phyloP scores from a whole-genome alignment of 2,888 invertebrate genomes.

The Dyspetes luteomarginatus region DNA sequence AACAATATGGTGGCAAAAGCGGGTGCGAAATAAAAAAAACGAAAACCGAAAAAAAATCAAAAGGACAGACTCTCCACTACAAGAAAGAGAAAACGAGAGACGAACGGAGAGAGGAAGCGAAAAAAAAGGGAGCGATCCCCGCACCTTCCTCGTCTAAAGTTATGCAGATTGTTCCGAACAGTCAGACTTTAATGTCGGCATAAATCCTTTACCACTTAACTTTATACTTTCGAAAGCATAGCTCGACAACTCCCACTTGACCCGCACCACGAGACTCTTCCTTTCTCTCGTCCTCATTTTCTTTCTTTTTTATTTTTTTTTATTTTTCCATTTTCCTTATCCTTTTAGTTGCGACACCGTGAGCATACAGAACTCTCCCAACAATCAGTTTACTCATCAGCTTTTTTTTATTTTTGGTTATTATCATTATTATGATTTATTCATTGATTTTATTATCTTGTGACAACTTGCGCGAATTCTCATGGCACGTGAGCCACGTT shows the following conservation, averaged over 20 bases:
- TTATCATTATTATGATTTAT: slow-evolving; percentile 6
- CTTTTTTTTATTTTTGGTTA: slow-evolving; percentile 11
- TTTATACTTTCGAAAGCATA: slow-evolving; percentile 78
- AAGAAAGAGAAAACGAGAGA: slow-evolving; percentile 56
- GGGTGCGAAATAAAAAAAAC: slow-evolving; percentile 51
- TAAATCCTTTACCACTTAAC: slow-evolving; percentile 82
- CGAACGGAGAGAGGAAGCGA: slow-evolving; percentile 57
- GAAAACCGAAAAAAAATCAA: slow-evolving; percentile 26
- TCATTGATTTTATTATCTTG: slow-evolving; percentile 39
- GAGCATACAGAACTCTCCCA: slow-evolving; percentile 13
- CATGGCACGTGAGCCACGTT: not conserved
- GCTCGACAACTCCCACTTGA: slow-evolving; percentile 66
- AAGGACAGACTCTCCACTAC: slow-evolving; percentile 13
- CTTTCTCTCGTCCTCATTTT: too few relatives aligned
- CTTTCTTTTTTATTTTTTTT: slow-evolving; percentile 50
- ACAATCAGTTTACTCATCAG: slow-evolving; percentile 35
- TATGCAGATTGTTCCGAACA: slow-evolving; percentile 82
- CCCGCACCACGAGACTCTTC: slow-evolving; percentile 10
- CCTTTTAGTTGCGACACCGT: slow-evolving; percentile 9
- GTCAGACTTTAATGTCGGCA: slow-evolving; percentile 82
- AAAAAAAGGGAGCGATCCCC: slow-evolving; percentile 54
- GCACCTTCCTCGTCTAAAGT: slow-evolving; percentile 73
- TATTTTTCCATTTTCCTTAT: slow-evolving; percentile 25
- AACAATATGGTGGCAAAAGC: slow-evolving; percentile 73
- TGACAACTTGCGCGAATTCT: slow-evolving; percentile 29